phyloP scores from a whole-genome alignment of 2,797 vertebrate genomes.

The Limnodromus scolopaceus region DNA sequence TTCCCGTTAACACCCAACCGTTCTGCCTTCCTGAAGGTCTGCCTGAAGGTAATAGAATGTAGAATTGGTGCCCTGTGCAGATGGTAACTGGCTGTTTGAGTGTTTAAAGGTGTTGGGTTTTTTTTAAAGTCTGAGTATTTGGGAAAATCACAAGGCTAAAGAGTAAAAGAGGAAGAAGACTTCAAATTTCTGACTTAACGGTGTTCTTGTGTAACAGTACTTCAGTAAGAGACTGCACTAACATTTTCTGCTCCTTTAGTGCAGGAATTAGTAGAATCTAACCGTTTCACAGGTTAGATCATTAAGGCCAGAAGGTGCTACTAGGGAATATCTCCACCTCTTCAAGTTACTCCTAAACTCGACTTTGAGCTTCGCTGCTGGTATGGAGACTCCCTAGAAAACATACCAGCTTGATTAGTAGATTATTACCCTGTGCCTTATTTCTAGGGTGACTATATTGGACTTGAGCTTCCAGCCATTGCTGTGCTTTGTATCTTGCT shows the following conservation, averaged over 20 bases:
- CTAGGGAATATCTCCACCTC: neutral
- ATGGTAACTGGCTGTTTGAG: neutral
- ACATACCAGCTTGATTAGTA: neutral
- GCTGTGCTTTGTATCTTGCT: neutral
- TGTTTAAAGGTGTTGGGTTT: neutral
- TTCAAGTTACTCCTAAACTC: neutral
- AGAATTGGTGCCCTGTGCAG: neutral
- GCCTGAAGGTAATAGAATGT: constrained; percentile 67
- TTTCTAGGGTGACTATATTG: neutral
- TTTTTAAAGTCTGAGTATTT: neutral
- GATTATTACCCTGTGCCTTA: neutral
- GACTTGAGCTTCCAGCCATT: neutral
- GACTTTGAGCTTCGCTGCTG: neutral
- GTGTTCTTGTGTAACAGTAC: neutral
- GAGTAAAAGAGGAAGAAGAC: neutral
- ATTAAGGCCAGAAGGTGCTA: neutral
- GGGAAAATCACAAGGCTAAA: neutral
- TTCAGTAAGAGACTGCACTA: neutral
- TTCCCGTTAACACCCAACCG: neutral
- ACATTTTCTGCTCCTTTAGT: rapidly evolving
- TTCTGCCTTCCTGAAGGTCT: constrained; percentile 23
- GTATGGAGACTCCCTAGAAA: neutral
- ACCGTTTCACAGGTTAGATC: neutral
- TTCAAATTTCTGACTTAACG: neutral
- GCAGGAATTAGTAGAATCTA: neutral